phyloP scores from a whole-genome alignment of 2,888 invertebrate species.

The Yponomeuta plumbellus region DNA sequence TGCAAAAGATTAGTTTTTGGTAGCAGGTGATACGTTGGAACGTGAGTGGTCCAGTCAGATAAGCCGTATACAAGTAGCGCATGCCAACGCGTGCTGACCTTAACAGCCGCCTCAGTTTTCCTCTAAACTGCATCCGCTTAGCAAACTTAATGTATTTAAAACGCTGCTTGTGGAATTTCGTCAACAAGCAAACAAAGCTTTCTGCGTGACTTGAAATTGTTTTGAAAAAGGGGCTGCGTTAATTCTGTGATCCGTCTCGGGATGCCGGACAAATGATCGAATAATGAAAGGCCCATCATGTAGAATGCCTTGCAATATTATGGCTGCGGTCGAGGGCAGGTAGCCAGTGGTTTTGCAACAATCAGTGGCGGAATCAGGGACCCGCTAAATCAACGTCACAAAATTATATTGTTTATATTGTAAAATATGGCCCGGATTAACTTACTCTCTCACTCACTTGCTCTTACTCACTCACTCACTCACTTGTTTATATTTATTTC shows the following conservation, averaged over 20 bases:
- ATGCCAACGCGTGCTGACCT: slow-evolving; percentile 13
- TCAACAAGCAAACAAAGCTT: neutral
- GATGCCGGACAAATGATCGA: slow-evolving; percentile 6
- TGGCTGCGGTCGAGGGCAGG: slow-evolving; percentile 9
- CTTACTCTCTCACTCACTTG: too few species aligned
- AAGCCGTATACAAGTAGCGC: slow-evolving; percentile 18
- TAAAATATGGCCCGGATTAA: too few species aligned
- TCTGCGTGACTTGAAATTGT: too few species aligned
- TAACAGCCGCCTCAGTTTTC: slow-evolving; percentile 13
- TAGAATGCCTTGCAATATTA: slow-evolving; percentile 6
- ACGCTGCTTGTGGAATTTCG: slow-evolving; percentile 5
- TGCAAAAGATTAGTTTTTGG: neutral
- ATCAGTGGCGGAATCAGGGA: neutral
- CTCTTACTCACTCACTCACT: too few species aligned
- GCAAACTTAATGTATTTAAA: slow-evolving; percentile 11
- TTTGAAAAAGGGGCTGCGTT: too few species aligned
- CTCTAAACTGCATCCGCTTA: slow-evolving; percentile 16
- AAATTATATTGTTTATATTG: too few species aligned
- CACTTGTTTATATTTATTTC: too few species aligned
- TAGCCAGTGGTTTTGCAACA: slow-evolving; percentile 7
- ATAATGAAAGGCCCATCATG: slow-evolving; percentile 14
- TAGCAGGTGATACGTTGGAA: slow-evolving; percentile 25
- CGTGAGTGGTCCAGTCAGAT: slow-evolving; percentile 30
- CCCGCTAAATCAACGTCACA: too few species aligned
- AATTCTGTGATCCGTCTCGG: neutral